Percentiles rank a stretch among this genome's conserved stretches.
Evolutionary conservation across 2,888 invertebrate genomes (phyloP).

Genomic region (Drosophila greeni): DNA sequence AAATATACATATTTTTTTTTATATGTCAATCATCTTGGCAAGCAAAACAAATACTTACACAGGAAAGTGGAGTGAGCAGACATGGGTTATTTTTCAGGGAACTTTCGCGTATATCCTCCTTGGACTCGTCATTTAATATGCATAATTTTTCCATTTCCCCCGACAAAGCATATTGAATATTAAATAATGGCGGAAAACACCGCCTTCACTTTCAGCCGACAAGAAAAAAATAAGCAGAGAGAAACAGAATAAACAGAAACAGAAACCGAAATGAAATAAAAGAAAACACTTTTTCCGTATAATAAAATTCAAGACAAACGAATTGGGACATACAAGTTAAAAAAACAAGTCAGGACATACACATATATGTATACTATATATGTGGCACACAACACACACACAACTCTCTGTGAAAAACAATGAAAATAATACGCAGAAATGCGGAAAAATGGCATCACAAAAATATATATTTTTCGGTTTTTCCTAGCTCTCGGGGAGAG

Average conservation of each 20-base stretch:
- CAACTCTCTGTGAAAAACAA: conserved; percentile 56
- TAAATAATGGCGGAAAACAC: conserved; percentile 61
- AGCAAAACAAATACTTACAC: conserved; percentile 46
- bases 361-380: conserved; percentile 3
- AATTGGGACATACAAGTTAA: conserved; percentile 67
- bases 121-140: conserved; percentile 66
- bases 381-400: conserved; percentile 36
- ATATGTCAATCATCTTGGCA: conserved; percentile 68
- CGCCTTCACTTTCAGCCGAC: conserved; percentile 21
- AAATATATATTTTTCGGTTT: conserved; percentile 59
- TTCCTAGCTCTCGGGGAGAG: conserved; percentile 12
- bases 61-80: not conserved
- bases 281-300: conserved; percentile 55
- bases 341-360: conserved; percentile 32
- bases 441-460: conserved; percentile 46
- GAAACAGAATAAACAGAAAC: conserved; percentile 21
- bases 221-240: not conserved
- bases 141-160: conserved; percentile 72
- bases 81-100: conserved; percentile 37
- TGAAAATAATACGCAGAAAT: conserved; percentile 68
- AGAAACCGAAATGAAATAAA: conserved; percentile 30
- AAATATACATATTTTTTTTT: conserved; percentile 57
- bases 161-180: conserved; percentile 73
- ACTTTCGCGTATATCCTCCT: conserved; percentile 35
- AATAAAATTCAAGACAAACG: conserved; percentile 71